A percentile compares a stretch with the other conserved stretches of the same genome.
Evolutionary conservation across 2,888 invertebrate species (phyloP).

Genomic region (Brenthis ino): DNA sequence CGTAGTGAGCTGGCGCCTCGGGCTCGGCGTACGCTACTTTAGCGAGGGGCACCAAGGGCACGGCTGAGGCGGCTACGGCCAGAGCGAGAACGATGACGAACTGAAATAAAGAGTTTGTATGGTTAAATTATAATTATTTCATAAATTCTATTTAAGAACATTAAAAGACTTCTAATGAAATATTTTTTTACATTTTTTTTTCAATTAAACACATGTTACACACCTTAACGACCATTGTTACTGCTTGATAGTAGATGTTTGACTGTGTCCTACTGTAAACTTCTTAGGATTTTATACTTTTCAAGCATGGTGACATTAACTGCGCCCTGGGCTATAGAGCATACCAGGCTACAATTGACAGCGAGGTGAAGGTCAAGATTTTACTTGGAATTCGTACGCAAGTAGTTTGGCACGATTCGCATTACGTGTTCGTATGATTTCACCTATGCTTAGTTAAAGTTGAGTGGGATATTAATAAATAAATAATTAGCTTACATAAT

Average conservation of each 20-base stretch:
- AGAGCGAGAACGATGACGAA: constrained; percentile 52
- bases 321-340: constrained; percentile 30
- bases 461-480: constrained; percentile 33
- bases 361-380: constrained; percentile 55
- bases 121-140: background rate
- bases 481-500: constrained; percentile 5
- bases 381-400: constrained; percentile 29
- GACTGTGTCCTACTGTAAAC: constrained; percentile 26
- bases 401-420: constrained; percentile 40
- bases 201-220: background rate
- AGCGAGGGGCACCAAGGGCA: constrained; percentile 49
- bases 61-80: constrained; percentile 50
- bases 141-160: no score
- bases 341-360: constrained; percentile 39
- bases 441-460: constrained; percentile 36
- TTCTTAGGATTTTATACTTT: constrained; percentile 33
- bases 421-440: constrained; percentile 27
- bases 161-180: background rate
- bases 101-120: constrained; percentile 19
- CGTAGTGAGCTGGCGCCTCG: constrained; percentile 68
- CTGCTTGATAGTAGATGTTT: constrained; percentile 19
- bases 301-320: constrained; percentile 20
- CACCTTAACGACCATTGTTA: constrained; percentile 37
- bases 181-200: no score
- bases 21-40: constrained; percentile 61